phyloP scores from a whole-genome alignment of 2,888 invertebrate genomes.

The Drosophila yooni region DNA sequence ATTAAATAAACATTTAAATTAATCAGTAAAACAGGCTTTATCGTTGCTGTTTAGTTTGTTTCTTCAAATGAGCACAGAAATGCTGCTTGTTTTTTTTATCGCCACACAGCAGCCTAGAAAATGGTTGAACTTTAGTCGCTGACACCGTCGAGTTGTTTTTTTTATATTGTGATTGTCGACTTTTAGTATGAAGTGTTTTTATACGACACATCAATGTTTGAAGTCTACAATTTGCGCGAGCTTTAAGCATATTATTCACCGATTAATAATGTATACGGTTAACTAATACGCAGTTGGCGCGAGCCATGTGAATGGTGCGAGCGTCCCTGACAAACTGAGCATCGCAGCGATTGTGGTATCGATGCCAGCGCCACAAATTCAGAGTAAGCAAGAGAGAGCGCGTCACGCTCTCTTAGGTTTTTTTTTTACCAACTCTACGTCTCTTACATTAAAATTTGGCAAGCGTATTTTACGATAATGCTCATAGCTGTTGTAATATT shows the following conservation, averaged over 20 bases:
- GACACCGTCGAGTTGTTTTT: slow-evolving; percentile 10
- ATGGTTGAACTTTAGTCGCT: slow-evolving; percentile 70
- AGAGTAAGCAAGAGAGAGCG: slow-evolving; percentile 13
- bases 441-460: slow-evolving; percentile 28
- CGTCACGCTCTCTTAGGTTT: neutral
- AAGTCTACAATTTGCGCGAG: slow-evolving; percentile 23
- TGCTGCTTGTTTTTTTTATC: slow-evolving; percentile 59
- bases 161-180: slow-evolving; percentile 19
- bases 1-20: neutral
- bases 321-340: slow-evolving; percentile 56
- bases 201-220: slow-evolving; percentile 27
- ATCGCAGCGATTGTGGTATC: slow-evolving; percentile 13
- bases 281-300: slow-evolving; percentile 20
- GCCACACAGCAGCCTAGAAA: slow-evolving; percentile 39
- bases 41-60: slow-evolving; percentile 7
- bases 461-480: slow-evolving; percentile 40
- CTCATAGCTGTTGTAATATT: slow-evolving; percentile 34
- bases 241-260: slow-evolving; percentile 25
- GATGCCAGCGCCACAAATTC: slow-evolving; percentile 9
- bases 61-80: slow-evolving; percentile 17
- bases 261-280: neutral
- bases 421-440: slow-evolving; percentile 2
- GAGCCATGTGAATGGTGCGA: slow-evolving; percentile 39
- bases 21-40: slow-evolving; percentile 7
- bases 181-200: slow-evolving; percentile 21